phyloP scores from a whole-genome alignment of 1,140 invertebrate species.

The Drosophila lacteicornis region DNA sequence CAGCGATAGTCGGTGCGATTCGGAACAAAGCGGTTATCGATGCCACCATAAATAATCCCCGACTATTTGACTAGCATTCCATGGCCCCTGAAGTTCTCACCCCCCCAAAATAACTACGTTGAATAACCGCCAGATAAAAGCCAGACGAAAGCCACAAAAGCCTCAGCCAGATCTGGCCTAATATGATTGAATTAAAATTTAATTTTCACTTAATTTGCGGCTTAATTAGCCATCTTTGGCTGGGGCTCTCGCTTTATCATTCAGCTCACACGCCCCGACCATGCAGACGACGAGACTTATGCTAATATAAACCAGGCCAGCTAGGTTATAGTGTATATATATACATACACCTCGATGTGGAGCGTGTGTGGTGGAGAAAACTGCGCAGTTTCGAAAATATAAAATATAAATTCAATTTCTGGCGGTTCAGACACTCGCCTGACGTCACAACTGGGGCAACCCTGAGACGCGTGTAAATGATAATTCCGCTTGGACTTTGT shows the following conservation, averaged over 20 bases:
- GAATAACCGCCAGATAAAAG: constrained; percentile 29
- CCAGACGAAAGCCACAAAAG: constrained; percentile 36
- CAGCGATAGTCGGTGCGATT: constrained; percentile 15
- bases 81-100: constrained; percentile 4
- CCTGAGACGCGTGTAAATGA: constrained; percentile 40
- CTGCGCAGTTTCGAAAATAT: constrained; percentile 39
- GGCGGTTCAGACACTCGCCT: constrained; percentile 15
- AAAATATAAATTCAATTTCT: constrained; percentile 29
- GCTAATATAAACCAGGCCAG: constrained; percentile 51
- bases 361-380: constrained; percentile 18
- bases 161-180: constrained; percentile 6
- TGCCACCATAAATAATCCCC: constrained; percentile 22
- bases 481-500: constrained; percentile 30
- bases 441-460: constrained; percentile 48
- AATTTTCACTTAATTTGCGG: constrained; percentile 32
- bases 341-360: background rate
- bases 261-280: constrained; percentile 22
- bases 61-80: constrained; percentile 28
- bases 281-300: constrained; percentile 33
- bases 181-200: constrained; percentile 26
- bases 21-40: constrained; percentile 33
- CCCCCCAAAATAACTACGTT: background rate
- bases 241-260: constrained; percentile 24
- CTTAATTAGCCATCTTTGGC: constrained; percentile 8
- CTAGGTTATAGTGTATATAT: constrained; percentile 4